Conservation (phyloP, 92 coral and sea anemone genomes). For the Palythoa heliodiscus region DNA sequence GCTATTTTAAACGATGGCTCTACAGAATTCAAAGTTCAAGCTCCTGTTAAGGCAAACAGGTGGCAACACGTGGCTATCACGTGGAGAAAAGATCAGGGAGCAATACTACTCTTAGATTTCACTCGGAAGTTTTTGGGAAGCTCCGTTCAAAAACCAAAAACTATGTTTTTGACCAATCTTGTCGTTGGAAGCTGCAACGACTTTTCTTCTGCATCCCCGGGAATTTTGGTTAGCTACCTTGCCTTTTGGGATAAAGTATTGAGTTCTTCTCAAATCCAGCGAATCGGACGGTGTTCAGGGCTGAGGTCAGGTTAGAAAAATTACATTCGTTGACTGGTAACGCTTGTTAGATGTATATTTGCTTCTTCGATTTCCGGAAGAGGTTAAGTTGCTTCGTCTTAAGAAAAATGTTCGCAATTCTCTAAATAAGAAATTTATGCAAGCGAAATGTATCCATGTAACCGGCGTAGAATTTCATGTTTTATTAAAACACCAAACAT, state of each 20-base stretch:
- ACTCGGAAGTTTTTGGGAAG: constrained; percentile 20
- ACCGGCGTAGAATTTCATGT: no score
- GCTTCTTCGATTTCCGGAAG: no score
- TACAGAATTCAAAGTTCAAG: neutral
- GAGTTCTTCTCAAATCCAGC: constrained; percentile 19
- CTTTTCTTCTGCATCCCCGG: constrained; percentile 18
- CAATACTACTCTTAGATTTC: constrained; percentile 7
- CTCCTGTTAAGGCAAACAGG: neutral
- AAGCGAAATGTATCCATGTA: no score
- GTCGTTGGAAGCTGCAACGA: constrained; percentile 16
- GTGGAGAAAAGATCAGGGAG: constrained; percentile 24
- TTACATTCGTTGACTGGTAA: neutral
- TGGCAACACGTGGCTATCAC: constrained; percentile 30
- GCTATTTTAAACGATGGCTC: constrained; percentile 2
- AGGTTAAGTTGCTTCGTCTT: no score
- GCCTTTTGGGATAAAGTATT: constrained; percentile 23
- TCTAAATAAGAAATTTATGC: no score
- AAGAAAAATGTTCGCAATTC: no score
- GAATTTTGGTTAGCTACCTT: neutral
- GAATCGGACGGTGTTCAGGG: constrained; percentile 32
- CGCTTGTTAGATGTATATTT: no score
- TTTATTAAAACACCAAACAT: no score
- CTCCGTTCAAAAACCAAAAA: neutral
- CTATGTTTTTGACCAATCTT: neutral
- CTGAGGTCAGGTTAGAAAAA: constrained; percentile 12